Evolutionary conservation across 2,113 vertebrate genomes (phyloP), one percentile per base, ranked within the genome.

Genomic region (Corydoras maculifer): DNA sequence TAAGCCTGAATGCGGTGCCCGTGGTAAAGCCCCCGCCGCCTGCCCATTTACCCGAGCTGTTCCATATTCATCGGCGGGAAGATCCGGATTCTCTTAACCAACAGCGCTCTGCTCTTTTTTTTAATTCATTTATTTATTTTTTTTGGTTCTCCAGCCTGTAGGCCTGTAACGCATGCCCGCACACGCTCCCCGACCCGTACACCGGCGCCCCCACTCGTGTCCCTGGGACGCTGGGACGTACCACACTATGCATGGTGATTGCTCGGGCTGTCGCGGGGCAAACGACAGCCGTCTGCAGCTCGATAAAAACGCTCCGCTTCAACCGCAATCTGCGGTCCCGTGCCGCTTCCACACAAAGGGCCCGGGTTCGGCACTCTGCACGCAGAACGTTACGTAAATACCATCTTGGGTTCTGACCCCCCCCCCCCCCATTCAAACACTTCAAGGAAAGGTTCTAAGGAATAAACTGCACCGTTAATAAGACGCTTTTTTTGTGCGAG

Each of bases 241-340:
- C 71, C 30, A 9, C 60, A 80, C 85, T 83, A 84, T 78, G 84
- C 81, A 76, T 77, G 77, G 75, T 85, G 83, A 84, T 76, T 78
- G 79, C 83, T 80, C 81, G 75, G 75, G 18, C 18, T 70, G 80
- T 77, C 75, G 80, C 70, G 70, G 70, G 65, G 77, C 75, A 82
- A 80, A 77, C 75, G 71, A 72, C 75, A 82, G 79, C 82, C 78
- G 79, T 50, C 48, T 61, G 31, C 66, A 48, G 75, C 77, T 76
- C 74, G 70, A 78, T 80, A 65, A 80, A 68, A 63, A 53, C 73
- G 71, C 81, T 82, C 72, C 77, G 60, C 71, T 65, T 69, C 69
- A 60, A 69, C 78, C 67, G 62, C 84, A 84, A 84, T 86, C 82
- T 80, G 81, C 76, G 70, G 79, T 81, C 86, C 82, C 85, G 82